These are phyloP conservation scores for Drosophila albomicans DNA, from an alignment of 1,140 invertebrate genomes.

Conservation along the genomic window DNA sequence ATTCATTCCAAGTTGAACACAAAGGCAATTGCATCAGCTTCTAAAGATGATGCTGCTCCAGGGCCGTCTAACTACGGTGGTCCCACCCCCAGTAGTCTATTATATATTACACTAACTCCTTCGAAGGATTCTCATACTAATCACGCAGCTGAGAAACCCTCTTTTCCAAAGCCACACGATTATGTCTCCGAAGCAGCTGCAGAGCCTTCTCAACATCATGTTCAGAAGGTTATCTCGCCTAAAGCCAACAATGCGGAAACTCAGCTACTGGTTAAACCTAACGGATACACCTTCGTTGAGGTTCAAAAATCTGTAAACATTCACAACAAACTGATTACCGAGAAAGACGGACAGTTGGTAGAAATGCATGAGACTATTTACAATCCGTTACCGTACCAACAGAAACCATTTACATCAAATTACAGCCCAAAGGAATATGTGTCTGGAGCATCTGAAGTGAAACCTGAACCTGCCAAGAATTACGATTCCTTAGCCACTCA, in stretches of 20 bases:
- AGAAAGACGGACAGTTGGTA: constrained; percentile 73
- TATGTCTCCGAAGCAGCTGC: constrained; percentile 68
- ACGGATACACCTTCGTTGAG: constrained; percentile 86
- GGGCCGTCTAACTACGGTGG: constrained; percentile 28
- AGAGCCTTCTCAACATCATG: constrained; percentile 58
- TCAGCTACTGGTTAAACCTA: constrained; percentile 44
- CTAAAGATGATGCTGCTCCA: neutral
- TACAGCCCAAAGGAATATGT: constrained; percentile 45
- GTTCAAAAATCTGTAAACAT: constrained; percentile 87
- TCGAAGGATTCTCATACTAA: constrained; percentile 8
- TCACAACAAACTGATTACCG: constrained; percentile 81
- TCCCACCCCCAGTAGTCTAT: constrained; percentile 59
- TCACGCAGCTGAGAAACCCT: constrained; percentile 4
- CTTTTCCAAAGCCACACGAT: constrained; percentile 57
- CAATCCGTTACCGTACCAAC: constrained; percentile 52
- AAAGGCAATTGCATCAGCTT: constrained; percentile 56
- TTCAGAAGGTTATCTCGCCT: constrained; percentile 46
- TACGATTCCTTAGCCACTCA: constrained; percentile 66
- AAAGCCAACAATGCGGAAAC: neutral
- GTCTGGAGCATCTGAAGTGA: constrained; percentile 2
- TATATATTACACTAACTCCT: constrained; percentile 59
- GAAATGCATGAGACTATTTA: constrained; percentile 82
- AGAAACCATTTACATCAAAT: constrained; percentile 23
- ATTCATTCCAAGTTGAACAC: constrained; percentile 49
- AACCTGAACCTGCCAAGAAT: neutral